These are phyloP conservation scores for Aurelia aurita complex sp. Pacific DNA, from an alignment of 30 jellyfish, hydroid and myxozoan species.

Conservation along the genomic window DNA sequence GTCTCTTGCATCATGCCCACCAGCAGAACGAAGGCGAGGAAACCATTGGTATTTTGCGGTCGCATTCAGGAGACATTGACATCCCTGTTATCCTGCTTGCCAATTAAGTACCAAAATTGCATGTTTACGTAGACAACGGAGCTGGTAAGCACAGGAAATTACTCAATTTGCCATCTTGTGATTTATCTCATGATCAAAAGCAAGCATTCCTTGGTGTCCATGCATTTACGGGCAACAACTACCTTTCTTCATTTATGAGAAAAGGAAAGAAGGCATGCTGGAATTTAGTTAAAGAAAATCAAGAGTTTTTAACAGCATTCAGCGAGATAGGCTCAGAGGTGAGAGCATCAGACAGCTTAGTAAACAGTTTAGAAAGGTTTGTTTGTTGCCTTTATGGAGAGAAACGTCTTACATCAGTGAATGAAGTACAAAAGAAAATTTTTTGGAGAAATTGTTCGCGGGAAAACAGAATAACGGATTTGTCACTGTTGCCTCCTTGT, in stretches of 20 bases:
- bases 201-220: background rate
- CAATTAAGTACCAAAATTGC: background rate
- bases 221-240: background rate
- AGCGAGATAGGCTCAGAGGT: too few relatives aligned
- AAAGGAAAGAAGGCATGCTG: constrained; percentile 5
- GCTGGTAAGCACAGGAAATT: background rate
- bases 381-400: too few relatives aligned
- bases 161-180: background rate
- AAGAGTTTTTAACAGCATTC: too few relatives aligned
- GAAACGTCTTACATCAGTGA: too few relatives aligned
- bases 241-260: background rate
- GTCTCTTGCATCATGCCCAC: background rate
- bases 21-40: background rate
- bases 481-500: too few relatives aligned
- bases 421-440: too few relatives aligned
- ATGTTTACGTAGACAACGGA: background rate
- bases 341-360: too few relatives aligned
- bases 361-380: too few relatives aligned
- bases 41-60: background rate
- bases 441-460: too few relatives aligned
- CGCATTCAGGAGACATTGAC: background rate
- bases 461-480: too few relatives aligned
- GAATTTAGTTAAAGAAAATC: background rate
- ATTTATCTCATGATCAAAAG: background rate
- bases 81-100: background rate